Percentiles rank a stretch among this genome's conserved stretches.
Conservation (phyloP, 2,797 vertebrate species). For the Amphiprion clarkii region DNA sequence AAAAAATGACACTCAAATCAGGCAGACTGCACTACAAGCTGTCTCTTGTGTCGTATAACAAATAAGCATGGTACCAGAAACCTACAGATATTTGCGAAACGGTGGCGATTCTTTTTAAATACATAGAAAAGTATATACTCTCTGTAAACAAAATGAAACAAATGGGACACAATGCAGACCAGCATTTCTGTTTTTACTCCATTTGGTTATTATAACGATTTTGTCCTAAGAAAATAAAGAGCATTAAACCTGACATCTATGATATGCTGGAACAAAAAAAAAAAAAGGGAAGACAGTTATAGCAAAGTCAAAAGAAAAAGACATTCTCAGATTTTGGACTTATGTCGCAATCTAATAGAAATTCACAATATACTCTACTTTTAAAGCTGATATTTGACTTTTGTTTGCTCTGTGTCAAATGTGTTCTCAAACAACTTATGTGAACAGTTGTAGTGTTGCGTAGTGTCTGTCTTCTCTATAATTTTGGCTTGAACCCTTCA, state of each 20-base stretch:
- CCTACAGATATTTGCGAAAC: neutral
- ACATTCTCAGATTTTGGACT: slow-evolving; percentile 10
- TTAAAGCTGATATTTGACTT: neutral
- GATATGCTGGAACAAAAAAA: slow-evolving; percentile 6
- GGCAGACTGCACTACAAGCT: neutral
- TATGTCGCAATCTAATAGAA: neutral
- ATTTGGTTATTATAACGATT: slow-evolving; percentile 33
- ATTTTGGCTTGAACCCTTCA: slow-evolving; percentile 1
- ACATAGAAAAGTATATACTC: slow-evolving; percentile 62
- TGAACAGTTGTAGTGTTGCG: slow-evolving; percentile 8
- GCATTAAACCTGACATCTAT: slow-evolving; percentile 23
- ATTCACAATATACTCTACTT: neutral
- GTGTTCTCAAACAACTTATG: slow-evolving; percentile 1
- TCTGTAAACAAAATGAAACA: slow-evolving; percentile 58
- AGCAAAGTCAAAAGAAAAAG: slow-evolving; percentile 6
- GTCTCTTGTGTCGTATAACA: neutral
- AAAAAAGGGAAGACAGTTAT: slow-evolving; percentile 6
- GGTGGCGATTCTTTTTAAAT: slow-evolving; percentile 25
- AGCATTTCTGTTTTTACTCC: slow-evolving; percentile 17
- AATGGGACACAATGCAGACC: slow-evolving; percentile 26
- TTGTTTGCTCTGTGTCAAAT: neutral
- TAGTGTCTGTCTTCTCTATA: neutral
- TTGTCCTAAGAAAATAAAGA: slow-evolving; percentile 35
- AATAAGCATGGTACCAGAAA: slow-evolving; percentile 9
- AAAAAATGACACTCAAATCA: neutral